Evolutionary conservation across 2,113 vertebrate species (phyloP), one percentile per base, ranked within the genome.

Genomic region (Lagopus muta): DNA sequence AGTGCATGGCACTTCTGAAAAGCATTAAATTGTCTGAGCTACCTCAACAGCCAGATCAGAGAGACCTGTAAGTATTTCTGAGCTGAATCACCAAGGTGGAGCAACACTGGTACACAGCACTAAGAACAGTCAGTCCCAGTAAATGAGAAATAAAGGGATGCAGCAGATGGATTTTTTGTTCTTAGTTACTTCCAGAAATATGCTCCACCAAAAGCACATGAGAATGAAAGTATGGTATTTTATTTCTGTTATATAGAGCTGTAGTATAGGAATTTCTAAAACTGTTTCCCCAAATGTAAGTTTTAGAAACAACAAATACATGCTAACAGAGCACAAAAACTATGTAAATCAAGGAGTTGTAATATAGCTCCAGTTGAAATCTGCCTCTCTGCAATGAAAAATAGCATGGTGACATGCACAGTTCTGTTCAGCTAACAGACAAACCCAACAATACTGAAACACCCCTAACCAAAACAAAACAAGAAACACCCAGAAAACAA

Each of bases 201-300:
- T 16, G 40, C n/a, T 81, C 0, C 79, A 57, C 8, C 62, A 71
- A 64, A 45, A 10, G 48, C 28, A 65, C 12, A n/a, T 0, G 0
- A 81, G 50, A 83, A 77, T 34, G 11, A 70, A 73, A 67, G 47
- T 8, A 79, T 3, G 4, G 2, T 6, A 6, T 75, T 81, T 50
- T 13, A 11, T 20, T n/a, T 30, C 21, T 70, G 1, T 54, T 73
- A 76, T 16, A 58, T 1, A 76, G 20, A 22, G 52, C 10, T 48
- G 9, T 70, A 66, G 42, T n/a, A 15, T 4, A 76, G 25, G 12
- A 50, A 60, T 79, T 66, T 86, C 30, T 74, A 76, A 5, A 82
- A 21, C 28, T 32, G 9, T n/a, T 86, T 86, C 54, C 25, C 24
- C 28, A 66, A 66, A 82, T 52, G 8, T 15, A 15, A 7, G 8